Conservation (phyloP, 2,113 vertebrate genomes). For the Pteronura brasiliensis region DNA sequence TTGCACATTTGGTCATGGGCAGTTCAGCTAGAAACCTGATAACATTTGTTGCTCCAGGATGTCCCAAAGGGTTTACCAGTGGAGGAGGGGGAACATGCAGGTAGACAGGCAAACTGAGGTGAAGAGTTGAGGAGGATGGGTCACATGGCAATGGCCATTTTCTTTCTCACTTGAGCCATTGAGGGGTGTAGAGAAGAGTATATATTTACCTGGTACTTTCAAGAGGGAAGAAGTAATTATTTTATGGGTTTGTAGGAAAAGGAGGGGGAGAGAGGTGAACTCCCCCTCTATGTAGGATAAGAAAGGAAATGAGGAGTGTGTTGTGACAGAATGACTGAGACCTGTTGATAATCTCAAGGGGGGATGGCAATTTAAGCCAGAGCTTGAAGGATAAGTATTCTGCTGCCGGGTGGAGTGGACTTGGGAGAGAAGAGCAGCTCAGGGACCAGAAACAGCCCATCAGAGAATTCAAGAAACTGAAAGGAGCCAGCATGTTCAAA, state of each 20-base stretch:
- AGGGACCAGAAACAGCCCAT: not conserved
- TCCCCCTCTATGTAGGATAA: not conserved
- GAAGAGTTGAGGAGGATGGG: not conserved
- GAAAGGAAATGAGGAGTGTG: not conserved
- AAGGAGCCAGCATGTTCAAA: not conserved
- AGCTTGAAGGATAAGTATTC: not conserved
- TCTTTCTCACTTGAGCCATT: not conserved
- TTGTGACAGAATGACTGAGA: not conserved
- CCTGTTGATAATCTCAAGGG: not conserved
- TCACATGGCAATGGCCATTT: not conserved
- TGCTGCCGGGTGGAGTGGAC: not conserved
- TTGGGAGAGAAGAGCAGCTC: not conserved
- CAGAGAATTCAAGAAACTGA: constrained; percentile 19
- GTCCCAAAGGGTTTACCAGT: not conserved
- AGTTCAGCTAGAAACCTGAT: not conserved
- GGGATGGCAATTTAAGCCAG: not conserved
- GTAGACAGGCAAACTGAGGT: not conserved
- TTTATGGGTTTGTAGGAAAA: not conserved
- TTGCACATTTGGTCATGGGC: not conserved
- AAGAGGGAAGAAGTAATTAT: not conserved
- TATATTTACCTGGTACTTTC: not conserved
- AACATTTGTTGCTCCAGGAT: not conserved
- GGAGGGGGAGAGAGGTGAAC: not conserved
- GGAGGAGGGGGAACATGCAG: not conserved
- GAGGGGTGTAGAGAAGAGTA: not conserved